Conservation (phyloP, 2,888 invertebrate species). For the Tortrix viridana region DNA sequence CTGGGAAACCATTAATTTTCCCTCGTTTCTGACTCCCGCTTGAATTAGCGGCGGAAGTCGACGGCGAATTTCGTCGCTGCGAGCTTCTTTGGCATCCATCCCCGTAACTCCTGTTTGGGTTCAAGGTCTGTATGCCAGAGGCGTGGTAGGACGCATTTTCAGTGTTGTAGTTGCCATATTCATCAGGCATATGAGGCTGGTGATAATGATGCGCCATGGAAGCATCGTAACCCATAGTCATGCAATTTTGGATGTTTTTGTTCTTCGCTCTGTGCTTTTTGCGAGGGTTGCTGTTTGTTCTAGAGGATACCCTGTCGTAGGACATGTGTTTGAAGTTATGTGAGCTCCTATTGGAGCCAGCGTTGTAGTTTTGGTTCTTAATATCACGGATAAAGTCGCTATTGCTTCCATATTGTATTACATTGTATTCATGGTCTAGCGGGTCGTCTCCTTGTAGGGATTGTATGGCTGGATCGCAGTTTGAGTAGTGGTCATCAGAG, state of each 20-base stretch:
- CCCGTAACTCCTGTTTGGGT: conserved; percentile 81
- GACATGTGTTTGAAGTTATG: conserved; percentile 83
- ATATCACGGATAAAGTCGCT: conserved; percentile 79
- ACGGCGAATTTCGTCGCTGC: conserved; percentile 76
- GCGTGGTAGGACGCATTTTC: conserved; percentile 81
- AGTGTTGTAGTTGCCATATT: conserved; percentile 75
- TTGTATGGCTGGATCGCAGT: conserved; percentile 80
- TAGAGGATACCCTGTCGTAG: conserved; percentile 76
- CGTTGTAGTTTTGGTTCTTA: conserved; percentile 83
- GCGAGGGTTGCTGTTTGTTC: conserved; percentile 81
- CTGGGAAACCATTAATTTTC: conserved; percentile 83
- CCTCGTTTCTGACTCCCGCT: conserved; percentile 81
- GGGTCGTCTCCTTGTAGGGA: conserved; percentile 79
- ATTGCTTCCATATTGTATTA: conserved; percentile 80
- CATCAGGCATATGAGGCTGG: conserved; percentile 80
- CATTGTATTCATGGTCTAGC: conserved; percentile 80
- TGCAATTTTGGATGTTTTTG: conserved; percentile 82
- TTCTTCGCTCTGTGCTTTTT: conserved; percentile 80
- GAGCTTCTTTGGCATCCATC: conserved; percentile 70
- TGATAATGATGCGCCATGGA: conserved; percentile 79
- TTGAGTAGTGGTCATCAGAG: conserved; percentile 81
- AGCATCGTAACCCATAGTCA: conserved; percentile 85
- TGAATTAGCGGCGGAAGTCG: conserved; percentile 73
- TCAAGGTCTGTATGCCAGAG: conserved; percentile 79
- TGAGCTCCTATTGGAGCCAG: conserved; percentile 76